phyloP scores from a whole-genome alignment of 2,888 invertebrate genomes.

The Phalangium opilio region DNA sequence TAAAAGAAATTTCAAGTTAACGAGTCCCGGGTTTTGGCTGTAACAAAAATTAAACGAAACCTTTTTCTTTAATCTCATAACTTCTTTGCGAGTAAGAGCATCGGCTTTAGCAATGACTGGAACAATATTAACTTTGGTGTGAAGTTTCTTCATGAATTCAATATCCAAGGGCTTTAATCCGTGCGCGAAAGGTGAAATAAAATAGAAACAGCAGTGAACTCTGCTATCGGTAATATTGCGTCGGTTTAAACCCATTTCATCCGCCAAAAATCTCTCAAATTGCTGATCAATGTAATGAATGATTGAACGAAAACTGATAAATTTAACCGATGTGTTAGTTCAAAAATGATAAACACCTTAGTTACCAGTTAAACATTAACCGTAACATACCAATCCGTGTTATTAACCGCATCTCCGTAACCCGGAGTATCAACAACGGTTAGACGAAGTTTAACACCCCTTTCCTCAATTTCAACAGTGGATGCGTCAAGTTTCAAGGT shows the following conservation, averaged over 20 bases:
- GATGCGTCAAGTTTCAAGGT: constrained; percentile 88
- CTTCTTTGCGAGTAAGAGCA: constrained; percentile 77
- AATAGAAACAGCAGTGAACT: constrained; percentile 95
- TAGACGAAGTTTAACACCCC: constrained; percentile 78
- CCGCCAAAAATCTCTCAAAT: constrained; percentile 50
- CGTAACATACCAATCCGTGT: constrained; percentile 20
- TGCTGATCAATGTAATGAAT: constrained; percentile 95
- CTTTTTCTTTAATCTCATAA: constrained; percentile 64
- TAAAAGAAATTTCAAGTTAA: constrained; percentile 9
- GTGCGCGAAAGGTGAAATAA: constrained; percentile 91
- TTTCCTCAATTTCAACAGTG: constrained; percentile 89
- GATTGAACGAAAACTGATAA: constrained; percentile 42
- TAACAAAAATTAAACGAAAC: constrained; percentile 26
- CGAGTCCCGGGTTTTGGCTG: too few relatives aligned
- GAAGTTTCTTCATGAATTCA: constrained; percentile 89
- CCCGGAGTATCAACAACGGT: constrained; percentile 91
- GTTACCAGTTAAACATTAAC: background rate
- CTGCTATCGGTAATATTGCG: constrained; percentile 92
- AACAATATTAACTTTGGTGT: constrained; percentile 82
- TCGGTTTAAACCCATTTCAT: constrained; percentile 43
- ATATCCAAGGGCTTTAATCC: constrained; percentile 86
- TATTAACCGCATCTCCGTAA: constrained; percentile 63
- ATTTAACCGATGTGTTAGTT: background rate
- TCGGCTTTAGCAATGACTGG: constrained; percentile 97
- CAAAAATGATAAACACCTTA: constrained; percentile 4